Evolutionary conservation across 2,888 invertebrate genomes (phyloP).

Genomic region (Mesoligia furuncula): DNA sequence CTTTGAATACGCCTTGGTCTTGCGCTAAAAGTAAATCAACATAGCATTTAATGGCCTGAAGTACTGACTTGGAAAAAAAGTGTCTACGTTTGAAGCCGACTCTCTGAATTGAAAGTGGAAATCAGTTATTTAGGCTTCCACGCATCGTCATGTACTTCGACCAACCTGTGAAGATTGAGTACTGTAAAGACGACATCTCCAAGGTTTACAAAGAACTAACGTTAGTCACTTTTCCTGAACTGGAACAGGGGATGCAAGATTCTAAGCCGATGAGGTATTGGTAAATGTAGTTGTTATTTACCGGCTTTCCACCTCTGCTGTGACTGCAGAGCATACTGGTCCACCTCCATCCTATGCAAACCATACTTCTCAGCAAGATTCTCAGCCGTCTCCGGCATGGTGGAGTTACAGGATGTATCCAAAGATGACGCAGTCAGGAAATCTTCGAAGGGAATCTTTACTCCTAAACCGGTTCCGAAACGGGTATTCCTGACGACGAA

Average conservation of each 20-base stretch:
- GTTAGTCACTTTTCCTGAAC: not conserved
- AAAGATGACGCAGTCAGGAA: conserved; percentile 92
- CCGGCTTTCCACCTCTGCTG: conserved; percentile 97
- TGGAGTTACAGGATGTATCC: conserved; percentile 96
- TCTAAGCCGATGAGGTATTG: not conserved
- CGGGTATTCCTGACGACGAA: conserved; percentile 95
- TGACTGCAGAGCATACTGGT: conserved; percentile 95
- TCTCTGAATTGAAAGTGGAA: no score
- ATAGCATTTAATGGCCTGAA: not conserved
- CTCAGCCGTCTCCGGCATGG: conserved; percentile 99
- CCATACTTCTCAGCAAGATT: conserved; percentile 96
- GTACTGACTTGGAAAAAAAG: not conserved
- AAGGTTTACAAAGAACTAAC: not conserved
- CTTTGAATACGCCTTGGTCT: conserved; percentile 96
- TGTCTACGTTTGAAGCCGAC: not conserved
- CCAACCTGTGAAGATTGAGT: no score
- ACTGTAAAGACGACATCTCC: not conserved
- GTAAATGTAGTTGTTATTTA: conserved; percentile 73
- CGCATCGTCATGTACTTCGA: no score
- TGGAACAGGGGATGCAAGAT: not conserved
- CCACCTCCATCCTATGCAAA: conserved; percentile 94
- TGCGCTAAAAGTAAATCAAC: conserved; percentile 91
- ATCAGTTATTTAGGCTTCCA: no score
- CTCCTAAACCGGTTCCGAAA: conserved; percentile 96
- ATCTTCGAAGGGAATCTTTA: conserved; percentile 95